Evolutionary conservation across 2,797 vertebrate species (phyloP).

Genomic region (Channallabes apus): DNA sequence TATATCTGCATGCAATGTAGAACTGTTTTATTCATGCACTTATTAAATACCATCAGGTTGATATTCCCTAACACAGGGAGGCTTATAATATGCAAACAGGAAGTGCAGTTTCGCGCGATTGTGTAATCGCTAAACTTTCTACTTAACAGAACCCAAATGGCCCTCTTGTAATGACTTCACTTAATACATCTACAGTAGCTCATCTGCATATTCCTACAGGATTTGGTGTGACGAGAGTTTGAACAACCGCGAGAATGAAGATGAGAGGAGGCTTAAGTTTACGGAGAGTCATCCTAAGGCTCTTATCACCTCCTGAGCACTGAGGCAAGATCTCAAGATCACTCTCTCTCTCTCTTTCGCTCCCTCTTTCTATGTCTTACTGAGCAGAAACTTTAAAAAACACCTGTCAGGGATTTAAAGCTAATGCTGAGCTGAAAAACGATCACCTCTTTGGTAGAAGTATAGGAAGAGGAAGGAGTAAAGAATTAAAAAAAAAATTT

Average conservation of each 20-base stretch:
- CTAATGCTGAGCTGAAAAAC: slow-evolving; percentile 70
- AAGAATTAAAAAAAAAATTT: slow-evolving; percentile 28
- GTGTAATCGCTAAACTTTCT: slow-evolving; percentile 29
- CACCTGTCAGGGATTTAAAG: slow-evolving; percentile 74
- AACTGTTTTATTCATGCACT: neutral
- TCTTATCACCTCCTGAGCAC: slow-evolving; percentile 67
- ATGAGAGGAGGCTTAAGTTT: slow-evolving; percentile 79
- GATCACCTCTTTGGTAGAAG: slow-evolving; percentile 65
- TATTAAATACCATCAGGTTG: neutral
- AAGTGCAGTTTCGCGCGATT: slow-evolving; percentile 17
- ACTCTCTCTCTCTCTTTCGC: slow-evolving; percentile 59
- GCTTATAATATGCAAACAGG: neutral
- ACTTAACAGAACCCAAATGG: slow-evolving; percentile 17
- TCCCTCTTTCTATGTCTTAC: slow-evolving; percentile 56
- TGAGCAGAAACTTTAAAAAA: slow-evolving; percentile 58
- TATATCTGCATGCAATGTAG: neutral
- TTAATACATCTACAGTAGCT: slow-evolving; percentile 45
- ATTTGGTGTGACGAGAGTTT: slow-evolving; percentile 70
- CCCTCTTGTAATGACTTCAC: slow-evolving; percentile 18
- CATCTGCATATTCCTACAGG: slow-evolving; percentile 60
- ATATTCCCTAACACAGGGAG: neutral
- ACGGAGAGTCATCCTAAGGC: slow-evolving; percentile 73
- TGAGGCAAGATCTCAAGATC: slow-evolving; percentile 54
- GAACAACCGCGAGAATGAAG: slow-evolving; percentile 72
- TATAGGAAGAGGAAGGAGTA: slow-evolving; percentile 65